phyloP scores from a whole-genome alignment of 2,888 invertebrate genomes.

The Lamproptera curius region DNA sequence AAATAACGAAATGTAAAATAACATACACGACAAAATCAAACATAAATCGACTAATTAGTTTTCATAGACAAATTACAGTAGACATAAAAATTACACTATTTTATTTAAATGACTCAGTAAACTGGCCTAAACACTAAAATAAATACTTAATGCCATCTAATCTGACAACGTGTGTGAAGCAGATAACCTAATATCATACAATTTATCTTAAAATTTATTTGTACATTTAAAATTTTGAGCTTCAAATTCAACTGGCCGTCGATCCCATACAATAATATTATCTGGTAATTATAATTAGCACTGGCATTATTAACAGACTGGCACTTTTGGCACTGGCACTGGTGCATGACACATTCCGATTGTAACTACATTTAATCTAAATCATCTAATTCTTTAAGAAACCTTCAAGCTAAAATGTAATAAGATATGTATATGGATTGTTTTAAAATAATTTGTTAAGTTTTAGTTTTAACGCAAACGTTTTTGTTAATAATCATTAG shows the following conservation, averaged over 20 bases:
- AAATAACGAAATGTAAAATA: conserved; percentile 55
- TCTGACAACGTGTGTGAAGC: conserved; percentile 33
- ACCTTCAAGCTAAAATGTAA: no score
- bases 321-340: conserved; percentile 25
- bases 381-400: no score
- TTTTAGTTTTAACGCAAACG: no score
- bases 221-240: conserved; percentile 72
- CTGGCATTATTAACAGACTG: conserved; percentile 36
- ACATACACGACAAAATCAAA: conserved; percentile 44
- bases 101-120: conserved; percentile 64
- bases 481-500: no score
- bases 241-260: conserved; percentile 65
- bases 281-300: conserved; percentile 38
- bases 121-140: conserved; percentile 71
- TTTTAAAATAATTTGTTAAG: no score
- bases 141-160: no score
- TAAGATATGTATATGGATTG: no score
- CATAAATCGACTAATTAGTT: conserved; percentile 35
- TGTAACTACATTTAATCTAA: not conserved
- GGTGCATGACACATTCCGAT: conserved; percentile 7
- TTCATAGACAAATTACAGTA: conserved; percentile 43
- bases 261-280: conserved; percentile 58
- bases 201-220: conserved; percentile 44
- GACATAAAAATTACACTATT: conserved; percentile 31
- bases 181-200: conserved; percentile 45